These are phyloP conservation scores for Spizella passerina DNA, from an alignment of 2,797 vertebrate species.

Conservation along the genomic window DNA sequence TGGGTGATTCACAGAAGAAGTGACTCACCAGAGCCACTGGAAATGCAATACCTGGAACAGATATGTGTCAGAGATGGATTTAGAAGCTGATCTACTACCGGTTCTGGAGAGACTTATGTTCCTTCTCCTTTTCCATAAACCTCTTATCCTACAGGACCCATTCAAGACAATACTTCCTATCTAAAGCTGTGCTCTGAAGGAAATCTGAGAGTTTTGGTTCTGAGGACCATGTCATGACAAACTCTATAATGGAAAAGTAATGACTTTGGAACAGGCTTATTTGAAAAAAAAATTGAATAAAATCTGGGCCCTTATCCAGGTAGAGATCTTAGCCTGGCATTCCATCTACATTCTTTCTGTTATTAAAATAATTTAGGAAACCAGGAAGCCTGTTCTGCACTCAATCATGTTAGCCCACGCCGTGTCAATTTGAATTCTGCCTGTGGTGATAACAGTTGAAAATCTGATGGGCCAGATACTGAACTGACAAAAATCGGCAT, in stretches of 20 bases:
- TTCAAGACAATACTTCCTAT: neutral
- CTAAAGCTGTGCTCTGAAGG: neutral
- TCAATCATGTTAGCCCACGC: conserved; percentile 67
- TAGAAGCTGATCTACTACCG: neutral
- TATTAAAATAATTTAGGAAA: conserved; percentile 76
- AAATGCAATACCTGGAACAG: neutral
- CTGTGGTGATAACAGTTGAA: conserved; percentile 68
- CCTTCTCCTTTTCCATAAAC: neutral
- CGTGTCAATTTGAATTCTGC: conserved; percentile 70
- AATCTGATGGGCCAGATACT: conserved; percentile 62
- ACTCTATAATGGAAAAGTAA: conserved; percentile 31
- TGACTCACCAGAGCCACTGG: neutral
- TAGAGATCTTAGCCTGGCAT: conserved; percentile 74
- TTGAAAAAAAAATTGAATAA: conserved; percentile 30
- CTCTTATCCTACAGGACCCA: neutral
- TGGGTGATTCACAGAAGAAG: neutral
- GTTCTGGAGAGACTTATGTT: neutral
- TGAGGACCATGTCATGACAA: neutral
- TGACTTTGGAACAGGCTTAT: conserved; percentile 23
- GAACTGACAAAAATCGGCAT: conserved; percentile 30
- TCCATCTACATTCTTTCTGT: conserved; percentile 74
- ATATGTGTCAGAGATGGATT: neutral
- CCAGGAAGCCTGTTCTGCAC: conserved; percentile 52
- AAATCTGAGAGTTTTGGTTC: neutral
- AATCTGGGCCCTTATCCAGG: conserved; percentile 71